Percentiles rank a stretch among this genome's conserved stretches.
Conservation (phyloP, 1,140 invertebrate genomes). For the Anastatus disparis region DNA sequence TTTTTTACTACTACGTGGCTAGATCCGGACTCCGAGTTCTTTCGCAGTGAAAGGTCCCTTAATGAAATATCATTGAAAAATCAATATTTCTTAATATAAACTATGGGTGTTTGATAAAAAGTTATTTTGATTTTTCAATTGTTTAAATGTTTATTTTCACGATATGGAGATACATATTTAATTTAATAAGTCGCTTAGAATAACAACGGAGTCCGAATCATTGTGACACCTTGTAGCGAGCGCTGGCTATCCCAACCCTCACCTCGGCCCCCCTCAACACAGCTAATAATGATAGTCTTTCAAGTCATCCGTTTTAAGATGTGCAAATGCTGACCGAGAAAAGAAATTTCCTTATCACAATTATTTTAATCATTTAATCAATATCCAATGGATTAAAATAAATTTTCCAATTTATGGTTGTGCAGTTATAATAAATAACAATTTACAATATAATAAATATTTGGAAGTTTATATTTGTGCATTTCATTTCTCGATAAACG, state of each 20-base stretch:
- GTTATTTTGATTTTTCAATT: too few relatives aligned
- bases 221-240: slow-evolving; percentile 58
- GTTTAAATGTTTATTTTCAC: too few relatives aligned
- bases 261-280: slow-evolving; percentile 63
- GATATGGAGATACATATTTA: neutral
- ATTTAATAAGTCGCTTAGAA: neutral
- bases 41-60: neutral
- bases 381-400: neutral
- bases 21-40: slow-evolving; percentile 51
- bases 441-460: slow-evolving; percentile 22
- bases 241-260: slow-evolving; percentile 62
- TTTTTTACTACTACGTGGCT: slow-evolving; percentile 50
- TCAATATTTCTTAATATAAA: neutral
- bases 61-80: neutral
- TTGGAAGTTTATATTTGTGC: slow-evolving; percentile 2
- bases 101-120: neutral
- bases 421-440: neutral
- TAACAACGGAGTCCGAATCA: slow-evolving; percentile 53
- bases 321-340: slow-evolving; percentile 1
- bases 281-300: slow-evolving; percentile 54
- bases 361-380: neutral
- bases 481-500: slow-evolving; percentile 32
- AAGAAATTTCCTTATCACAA: slow-evolving; percentile 16
- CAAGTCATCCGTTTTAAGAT: slow-evolving; percentile 11
- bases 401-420: neutral